These are phyloP conservation scores for Rhinoraja longicauda DNA, from an alignment of 2,797 vertebrate genomes.

Conservation along the genomic window DNA sequence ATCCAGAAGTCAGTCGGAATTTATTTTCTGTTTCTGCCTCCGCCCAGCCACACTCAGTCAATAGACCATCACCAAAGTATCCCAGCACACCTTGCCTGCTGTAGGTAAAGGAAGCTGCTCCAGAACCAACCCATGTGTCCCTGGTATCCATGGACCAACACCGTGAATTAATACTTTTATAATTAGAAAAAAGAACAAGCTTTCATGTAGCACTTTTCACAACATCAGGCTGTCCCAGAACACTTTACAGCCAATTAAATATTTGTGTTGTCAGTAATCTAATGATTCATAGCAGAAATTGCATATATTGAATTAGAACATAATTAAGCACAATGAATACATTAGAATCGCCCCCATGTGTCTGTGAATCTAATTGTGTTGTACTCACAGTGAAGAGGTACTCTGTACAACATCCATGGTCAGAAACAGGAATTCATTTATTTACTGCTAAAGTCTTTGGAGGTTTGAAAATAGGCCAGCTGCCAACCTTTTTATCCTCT, in stretches of 20 bases:
- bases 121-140: too few species aligned
- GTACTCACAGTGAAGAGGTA: neutral
- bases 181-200: neutral
- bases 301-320: neutral
- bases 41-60: too few species aligned
- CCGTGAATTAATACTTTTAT: too few species aligned
- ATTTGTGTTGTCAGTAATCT: too few species aligned
- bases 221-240: neutral
- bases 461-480: neutral
- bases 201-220: neutral
- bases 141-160: too few species aligned
- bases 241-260: neutral
- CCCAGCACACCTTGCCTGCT: too few species aligned
- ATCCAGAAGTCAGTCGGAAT: too few species aligned
- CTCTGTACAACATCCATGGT: neutral
- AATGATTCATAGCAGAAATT: neutral
- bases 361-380: neutral
- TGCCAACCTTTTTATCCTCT: too few species aligned
- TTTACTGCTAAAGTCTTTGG: neutral
- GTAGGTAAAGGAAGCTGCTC: too few species aligned
- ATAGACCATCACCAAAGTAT: too few species aligned
- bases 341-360: neutral
- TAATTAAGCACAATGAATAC: neutral
- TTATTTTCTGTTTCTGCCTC: too few species aligned
- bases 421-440: neutral